Base-by-base conservation (phyloP, 2,113 vertebrate genomes). In the Actenoides lindsayi region DNA sequence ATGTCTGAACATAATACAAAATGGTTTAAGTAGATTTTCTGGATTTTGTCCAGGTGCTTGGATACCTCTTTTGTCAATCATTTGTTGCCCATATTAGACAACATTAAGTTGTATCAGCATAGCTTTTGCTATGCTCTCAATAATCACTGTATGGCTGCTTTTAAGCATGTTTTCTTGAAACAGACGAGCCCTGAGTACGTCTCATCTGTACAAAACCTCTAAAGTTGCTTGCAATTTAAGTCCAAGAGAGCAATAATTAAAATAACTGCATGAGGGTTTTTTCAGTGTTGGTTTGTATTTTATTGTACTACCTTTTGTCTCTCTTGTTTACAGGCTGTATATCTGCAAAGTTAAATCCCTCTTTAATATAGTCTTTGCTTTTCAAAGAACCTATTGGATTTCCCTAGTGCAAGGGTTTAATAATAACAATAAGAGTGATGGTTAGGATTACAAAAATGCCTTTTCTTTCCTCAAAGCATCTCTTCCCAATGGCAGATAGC, bases 361-460 rank as follows among this genome's bases (percentile, higher is more conserved):
- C 46, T 96, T 95, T 80, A 96, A 85, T 90, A 79, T 20, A 89
- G n/a, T 48, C 56, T 79, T 65, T 71, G 57, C 18, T 93, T 93
- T 93, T 87, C 64, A 90, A 63, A 96, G 37, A 75, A 89, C 28
- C 54, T 79, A 24, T 33, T 71, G 80, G 33, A 74, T 77, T 76
- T 96, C 48, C 37, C 59, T 67, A 71, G 21, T 54, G 64, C 53
- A 46, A 77, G 20, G 48, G 35, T 87, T 96, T 87, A 91, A 94
- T 93, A 90, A 80, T 83, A 94, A 81, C 30, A 83, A 13, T 82
- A 77, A 90, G 37, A 62, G 23, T 73, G 65, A 94, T 70, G 13
- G 69, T 78, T 94, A 87, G 62, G 79, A 88, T 96, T 91, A 91
- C 87, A 94, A 93, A 89, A 94, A 75, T 59, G 65, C 14, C 24